Evolutionary conservation across 1,140 invertebrate species (phyloP).

Genomic region (Arctopsyche grandis): DNA sequence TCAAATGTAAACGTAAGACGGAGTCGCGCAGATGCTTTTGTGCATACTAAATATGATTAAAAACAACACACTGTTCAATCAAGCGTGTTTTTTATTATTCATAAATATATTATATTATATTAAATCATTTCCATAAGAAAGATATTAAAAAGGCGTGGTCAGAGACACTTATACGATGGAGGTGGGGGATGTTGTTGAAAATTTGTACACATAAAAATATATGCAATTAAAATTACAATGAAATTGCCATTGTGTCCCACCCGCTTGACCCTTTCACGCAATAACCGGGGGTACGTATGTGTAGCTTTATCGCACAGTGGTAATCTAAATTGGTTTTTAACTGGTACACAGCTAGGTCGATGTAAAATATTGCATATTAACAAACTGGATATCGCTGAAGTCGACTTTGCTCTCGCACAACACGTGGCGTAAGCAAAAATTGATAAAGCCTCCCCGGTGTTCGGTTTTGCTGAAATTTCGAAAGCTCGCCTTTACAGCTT

Average conservation of each 20-base stretch:
- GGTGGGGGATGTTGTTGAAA: neutral
- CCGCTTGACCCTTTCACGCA: constrained; percentile 22
- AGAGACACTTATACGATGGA: too few species aligned
- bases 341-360: constrained; percentile 30
- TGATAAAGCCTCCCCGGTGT: neutral
- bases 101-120: too few species aligned
- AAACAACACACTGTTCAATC: neutral
- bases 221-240: constrained; percentile 28
- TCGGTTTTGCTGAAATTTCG: constrained; percentile 26
- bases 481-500: neutral
- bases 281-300: constrained; percentile 26
- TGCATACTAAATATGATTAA: constrained; percentile 5
- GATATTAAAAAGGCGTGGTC: too few species aligned
- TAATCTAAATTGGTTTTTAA: constrained; percentile 32
- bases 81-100: too few species aligned
- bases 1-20: neutral
- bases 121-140: too few species aligned
- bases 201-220: constrained; percentile 14
- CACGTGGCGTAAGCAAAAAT: constrained; percentile 25
- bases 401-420: constrained; percentile 10
- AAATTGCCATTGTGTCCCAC: constrained; percentile 20
- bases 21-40: neutral
- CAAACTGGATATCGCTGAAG: constrained; percentile 32
- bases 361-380: constrained; percentile 31
- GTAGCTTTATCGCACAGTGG: constrained; percentile 18